Base-by-base conservation (phyloP, 2,797 vertebrate species). In the Thalassophryne amazonica region DNA sequence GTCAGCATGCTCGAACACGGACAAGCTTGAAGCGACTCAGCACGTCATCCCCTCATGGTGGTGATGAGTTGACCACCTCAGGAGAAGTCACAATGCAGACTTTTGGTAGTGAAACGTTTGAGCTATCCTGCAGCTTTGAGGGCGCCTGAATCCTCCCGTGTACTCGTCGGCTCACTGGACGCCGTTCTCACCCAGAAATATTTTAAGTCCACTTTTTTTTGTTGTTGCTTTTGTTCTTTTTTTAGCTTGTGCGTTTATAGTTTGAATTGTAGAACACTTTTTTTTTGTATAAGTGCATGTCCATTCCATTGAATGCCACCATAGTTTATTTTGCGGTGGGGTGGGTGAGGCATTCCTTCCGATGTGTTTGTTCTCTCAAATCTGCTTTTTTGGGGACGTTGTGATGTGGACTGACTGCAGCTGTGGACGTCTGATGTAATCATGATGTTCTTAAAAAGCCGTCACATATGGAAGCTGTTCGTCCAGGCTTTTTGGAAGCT, bases 61-160 rank as follows among this genome's bases (percentile, higher is more conserved):
- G n/a, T n/a, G n/a, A n/a, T n/a, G n/a, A n/a, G n/a, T 8, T 27
- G 21, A 47, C n/a, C 46, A 16, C 39, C 53, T 39, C 13, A 53
- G 7, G 19, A 52, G 24, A 36, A 8, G 37, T 27, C 58, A 40
- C 15, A 33, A 35, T 40, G 57, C 31, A 16, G 17, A 29, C 11
- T 34, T 0, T 9, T 47, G 60, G 32, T 35, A 30, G 54, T 13
- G n/a, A 24, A 11, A 1, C 40, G 52, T 69, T 16, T 32, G 63
- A 59, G 80, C 65, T 86, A 81, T 90, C 86, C 92, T 92, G 90
- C 93, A 94, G 89, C 91, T 91, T 94, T 92, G 86, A 86, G 90
- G 84, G 85, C 83, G 89, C 86, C 88, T 83, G 74, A 90, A 85
- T 72, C 83, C 82, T 54, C 69, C 85, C 80, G 70, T 79, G 82